Evolutionary conservation across 2,797 vertebrate genomes (phyloP).

Genomic region (Falco berigora): DNA sequence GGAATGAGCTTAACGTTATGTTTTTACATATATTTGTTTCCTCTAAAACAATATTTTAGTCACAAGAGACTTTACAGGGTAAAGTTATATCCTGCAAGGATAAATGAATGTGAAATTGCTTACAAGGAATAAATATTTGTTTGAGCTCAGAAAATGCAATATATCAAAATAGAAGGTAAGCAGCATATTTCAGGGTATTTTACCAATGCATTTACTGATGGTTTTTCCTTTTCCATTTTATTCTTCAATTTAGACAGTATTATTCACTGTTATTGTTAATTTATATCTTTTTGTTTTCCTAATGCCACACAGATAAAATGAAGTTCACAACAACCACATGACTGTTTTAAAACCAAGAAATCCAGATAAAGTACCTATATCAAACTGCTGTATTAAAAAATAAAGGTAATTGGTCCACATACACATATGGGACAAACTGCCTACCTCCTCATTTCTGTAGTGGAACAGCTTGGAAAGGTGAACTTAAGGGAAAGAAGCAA

Average conservation of each 20-base stretch:
- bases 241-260: not conserved
- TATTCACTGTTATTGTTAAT: not conserved
- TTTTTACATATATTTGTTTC: not conserved
- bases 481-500: not conserved
- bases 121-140: not conserved
- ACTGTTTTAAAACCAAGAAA: not conserved
- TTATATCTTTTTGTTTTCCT: not conserved
- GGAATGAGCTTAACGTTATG: not conserved
- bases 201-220: not conserved
- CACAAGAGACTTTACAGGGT: not conserved
- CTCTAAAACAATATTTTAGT: constrained; percentile 4
- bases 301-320: not conserved
- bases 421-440: not conserved
- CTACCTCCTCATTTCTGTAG: not conserved
- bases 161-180: not conserved
- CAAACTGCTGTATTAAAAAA: not conserved
- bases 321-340: not conserved
- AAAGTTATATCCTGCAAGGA: constrained; percentile 8
- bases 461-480: not conserved
- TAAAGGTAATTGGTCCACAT: not conserved
- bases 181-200: not conserved
- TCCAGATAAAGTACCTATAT: not conserved
- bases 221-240: not conserved
- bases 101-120: constrained; percentile 30
- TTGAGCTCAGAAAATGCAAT: not conserved